A percentile compares a stretch with the other conserved stretches of the same genome.
phyloP scores from a whole-genome alignment of 2,797 vertebrate species.

The Rhinophrynus dorsalis region DNA sequence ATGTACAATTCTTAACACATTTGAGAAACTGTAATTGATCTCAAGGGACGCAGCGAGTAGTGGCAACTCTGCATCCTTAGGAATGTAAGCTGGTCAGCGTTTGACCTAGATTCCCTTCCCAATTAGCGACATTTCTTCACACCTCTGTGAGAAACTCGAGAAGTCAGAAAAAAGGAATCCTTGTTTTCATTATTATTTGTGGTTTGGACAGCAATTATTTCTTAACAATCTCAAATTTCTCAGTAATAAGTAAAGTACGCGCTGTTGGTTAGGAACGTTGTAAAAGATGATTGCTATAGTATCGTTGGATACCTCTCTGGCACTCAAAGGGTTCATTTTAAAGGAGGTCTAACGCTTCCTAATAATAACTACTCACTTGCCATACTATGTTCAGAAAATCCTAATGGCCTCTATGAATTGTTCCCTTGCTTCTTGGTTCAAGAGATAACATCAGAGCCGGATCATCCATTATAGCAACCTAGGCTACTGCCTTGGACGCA shows the following conservation, averaged over 20 bases:
- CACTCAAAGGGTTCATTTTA: too few species aligned
- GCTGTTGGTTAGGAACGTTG: neutral
- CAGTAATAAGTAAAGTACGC: neutral
- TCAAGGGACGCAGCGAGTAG: constrained; percentile 13
- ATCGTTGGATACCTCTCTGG: too few species aligned
- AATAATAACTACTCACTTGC: too few species aligned
- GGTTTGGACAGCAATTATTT: neutral
- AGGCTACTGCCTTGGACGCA: too few species aligned
- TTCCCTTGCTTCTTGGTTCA: too few species aligned
- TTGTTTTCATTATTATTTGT: neutral
- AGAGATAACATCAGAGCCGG: too few species aligned
- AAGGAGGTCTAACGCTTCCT: too few species aligned
- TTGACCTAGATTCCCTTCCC: constrained; percentile 28
- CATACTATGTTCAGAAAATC: too few species aligned
- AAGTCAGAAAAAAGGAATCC: neutral
- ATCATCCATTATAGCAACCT: too few species aligned
- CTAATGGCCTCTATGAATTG: too few species aligned
- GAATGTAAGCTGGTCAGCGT: constrained; percentile 23
- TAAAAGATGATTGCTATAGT: too few species aligned
- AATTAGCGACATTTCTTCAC: constrained; percentile 25
- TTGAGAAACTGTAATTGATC: constrained; percentile 42
- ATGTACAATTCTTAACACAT: constrained; percentile 31
- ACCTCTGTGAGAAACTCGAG: neutral
- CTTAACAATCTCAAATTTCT: neutral
- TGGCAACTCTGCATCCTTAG: neutral